These are phyloP conservation scores for Pseudobourletiella spinata DNA, from an alignment of 1,140 invertebrate species.

Conservation along the genomic window DNA sequence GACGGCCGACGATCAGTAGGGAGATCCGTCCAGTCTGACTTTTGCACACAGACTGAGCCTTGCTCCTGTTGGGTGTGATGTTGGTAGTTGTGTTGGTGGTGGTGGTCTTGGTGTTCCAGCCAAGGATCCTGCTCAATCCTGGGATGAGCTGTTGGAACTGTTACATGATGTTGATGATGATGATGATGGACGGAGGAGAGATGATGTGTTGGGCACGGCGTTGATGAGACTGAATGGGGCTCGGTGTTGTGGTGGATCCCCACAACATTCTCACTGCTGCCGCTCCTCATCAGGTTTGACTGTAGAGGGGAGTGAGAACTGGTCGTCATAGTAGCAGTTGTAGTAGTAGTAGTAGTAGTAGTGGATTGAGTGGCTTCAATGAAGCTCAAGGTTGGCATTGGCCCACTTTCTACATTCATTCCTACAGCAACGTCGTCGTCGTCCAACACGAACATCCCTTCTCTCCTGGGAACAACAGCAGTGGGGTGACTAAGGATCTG, in stretches of 20 bases:
- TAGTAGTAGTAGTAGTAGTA: not conserved
- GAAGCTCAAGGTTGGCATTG: slow-evolving; percentile 33
- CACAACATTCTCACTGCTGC: not conserved
- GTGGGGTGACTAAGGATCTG: no score
- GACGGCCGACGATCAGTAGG: no score
- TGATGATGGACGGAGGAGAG: no score
- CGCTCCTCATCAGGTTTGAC: not conserved
- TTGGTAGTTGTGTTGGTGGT: not conserved
- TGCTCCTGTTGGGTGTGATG: not conserved
- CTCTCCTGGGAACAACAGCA: no score
- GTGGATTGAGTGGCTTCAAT: not conserved
- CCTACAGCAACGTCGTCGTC: not conserved
- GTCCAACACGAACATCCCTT: not conserved
- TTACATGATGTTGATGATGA: no score
- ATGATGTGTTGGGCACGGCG: not conserved
- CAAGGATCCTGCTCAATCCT: not conserved
- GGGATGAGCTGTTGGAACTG: no score
- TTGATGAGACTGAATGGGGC: not conserved
- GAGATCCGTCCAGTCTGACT: slow-evolving; percentile 6
- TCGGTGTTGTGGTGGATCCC: not conserved
- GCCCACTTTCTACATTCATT: slow-evolving; percentile 25
- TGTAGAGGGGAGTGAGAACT: not conserved
- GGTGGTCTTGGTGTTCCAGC: not conserved
- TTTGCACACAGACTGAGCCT: slow-evolving; percentile 6
- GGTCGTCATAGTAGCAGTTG: not conserved